These are phyloP conservation scores for Danionella cerebrum DNA, from an alignment of 2,113 vertebrate species.

Conservation along the genomic window DNA sequence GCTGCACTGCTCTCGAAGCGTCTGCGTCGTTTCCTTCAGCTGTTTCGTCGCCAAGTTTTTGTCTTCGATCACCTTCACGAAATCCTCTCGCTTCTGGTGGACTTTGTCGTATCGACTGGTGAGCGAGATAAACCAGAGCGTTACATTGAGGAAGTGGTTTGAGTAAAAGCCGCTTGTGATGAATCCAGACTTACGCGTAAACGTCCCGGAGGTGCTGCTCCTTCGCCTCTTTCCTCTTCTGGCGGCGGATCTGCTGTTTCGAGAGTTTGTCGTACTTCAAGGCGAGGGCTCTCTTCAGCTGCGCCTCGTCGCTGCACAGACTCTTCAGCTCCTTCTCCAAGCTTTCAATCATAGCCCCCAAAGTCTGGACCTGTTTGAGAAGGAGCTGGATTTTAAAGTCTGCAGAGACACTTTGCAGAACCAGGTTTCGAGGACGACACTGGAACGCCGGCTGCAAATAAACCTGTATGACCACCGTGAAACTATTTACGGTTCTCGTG, in stretches of 20 bases:
- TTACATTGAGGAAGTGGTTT: too few species aligned
- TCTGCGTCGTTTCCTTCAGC: constrained; percentile 59
- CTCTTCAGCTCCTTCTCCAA: constrained; percentile 65
- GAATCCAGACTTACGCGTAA: constrained; percentile 46
- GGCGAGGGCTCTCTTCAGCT: constrained; percentile 52
- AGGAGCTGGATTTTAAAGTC: too few species aligned
- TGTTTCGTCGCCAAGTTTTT: constrained; percentile 53
- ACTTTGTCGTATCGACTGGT: constrained; percentile 63
- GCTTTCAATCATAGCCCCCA: constrained; percentile 49
- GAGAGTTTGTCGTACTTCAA: constrained; percentile 64
- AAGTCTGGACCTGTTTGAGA: constrained; percentile 45
- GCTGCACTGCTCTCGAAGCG: constrained; percentile 53
- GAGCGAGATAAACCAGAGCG: too few species aligned
- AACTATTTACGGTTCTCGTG: too few species aligned
- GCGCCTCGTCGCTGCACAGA: constrained; percentile 52
- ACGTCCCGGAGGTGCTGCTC: constrained; percentile 59
- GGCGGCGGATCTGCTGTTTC: constrained; percentile 60
- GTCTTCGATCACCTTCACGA: constrained; percentile 58
- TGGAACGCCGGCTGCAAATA: too few species aligned
- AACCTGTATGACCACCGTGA: too few species aligned
- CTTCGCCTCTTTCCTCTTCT: constrained; percentile 62
- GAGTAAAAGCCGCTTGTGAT: too few species aligned
- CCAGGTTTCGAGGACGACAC: too few species aligned
- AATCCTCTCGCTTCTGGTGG: constrained; percentile 63
- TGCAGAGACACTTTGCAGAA: too few species aligned